phyloP scores from a whole-genome alignment of 2,113 vertebrate species.

The Piaya cayana region DNA sequence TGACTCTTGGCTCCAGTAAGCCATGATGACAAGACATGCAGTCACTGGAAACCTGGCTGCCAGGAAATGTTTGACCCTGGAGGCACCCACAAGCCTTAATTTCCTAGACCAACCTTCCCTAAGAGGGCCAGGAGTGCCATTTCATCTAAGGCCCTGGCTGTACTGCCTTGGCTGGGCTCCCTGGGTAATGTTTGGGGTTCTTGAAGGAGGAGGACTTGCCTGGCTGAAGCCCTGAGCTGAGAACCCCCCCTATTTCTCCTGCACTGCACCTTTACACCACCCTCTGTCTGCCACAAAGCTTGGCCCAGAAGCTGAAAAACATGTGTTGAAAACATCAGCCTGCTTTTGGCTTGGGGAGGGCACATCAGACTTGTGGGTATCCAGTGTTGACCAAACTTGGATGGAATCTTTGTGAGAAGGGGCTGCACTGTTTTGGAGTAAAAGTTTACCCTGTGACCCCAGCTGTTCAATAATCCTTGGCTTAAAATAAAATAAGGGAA shows the following conservation, averaged over 20 bases:
- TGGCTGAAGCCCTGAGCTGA: rapidly evolving
- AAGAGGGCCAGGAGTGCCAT: not conserved
- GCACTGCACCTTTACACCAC: rapidly evolving
- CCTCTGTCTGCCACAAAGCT: not conserved
- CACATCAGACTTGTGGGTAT: rapidly evolving
- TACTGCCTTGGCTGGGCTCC: not conserved
- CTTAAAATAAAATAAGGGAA: not conserved
- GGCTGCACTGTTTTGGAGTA: not conserved
- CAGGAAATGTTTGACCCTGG: rapidly evolving
- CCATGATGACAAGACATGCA: rapidly evolving
- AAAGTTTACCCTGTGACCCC: not conserved
- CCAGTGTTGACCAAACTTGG: not conserved
- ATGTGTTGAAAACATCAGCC: rapidly evolving
- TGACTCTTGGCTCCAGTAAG: rapidly evolving
- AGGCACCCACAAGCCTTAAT: not conserved
- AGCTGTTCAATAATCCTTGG: not conserved
- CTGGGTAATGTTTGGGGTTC: rapidly evolving
- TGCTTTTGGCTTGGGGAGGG: not conserved
- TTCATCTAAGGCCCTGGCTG: not conserved
- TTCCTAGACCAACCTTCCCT: not conserved
- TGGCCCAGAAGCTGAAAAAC: not conserved
- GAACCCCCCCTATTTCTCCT: not conserved
- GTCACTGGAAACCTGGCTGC: rapidly evolving
- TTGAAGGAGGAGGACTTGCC: rapidly evolving
- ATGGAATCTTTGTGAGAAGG: not conserved